Percentiles rank a stretch among this genome's conserved stretches.
Evolutionary conservation across 2,113 vertebrate species (phyloP).

Genomic region (Sclerurus mexicanus): DNA sequence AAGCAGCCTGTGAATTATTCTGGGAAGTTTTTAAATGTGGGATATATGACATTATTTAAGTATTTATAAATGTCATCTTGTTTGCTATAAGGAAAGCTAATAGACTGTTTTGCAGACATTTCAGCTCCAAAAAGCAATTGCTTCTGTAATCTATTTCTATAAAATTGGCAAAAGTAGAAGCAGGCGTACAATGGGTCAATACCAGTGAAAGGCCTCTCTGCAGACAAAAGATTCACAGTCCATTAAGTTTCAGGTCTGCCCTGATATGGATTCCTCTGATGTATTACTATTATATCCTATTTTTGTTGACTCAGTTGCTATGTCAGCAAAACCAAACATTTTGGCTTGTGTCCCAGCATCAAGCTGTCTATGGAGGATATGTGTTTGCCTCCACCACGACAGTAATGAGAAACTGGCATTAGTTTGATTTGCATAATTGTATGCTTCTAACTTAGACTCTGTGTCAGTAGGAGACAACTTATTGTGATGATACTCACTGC

Average conservation of each 20-base stretch:
- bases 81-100: conserved; percentile 72
- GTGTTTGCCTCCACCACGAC: conserved; percentile 88
- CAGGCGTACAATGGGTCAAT: conserved; percentile 73
- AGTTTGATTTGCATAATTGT: conserved; percentile 98
- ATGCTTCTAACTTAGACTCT: conserved; percentile 82
- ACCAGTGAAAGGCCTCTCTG: conserved; percentile 67
- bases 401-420: conserved; percentile 96
- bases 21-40: conserved; percentile 59
- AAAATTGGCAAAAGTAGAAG: conserved; percentile 59
- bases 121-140: conserved; percentile 60
- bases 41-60: conserved; percentile 72
- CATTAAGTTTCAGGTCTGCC: conserved; percentile 83
- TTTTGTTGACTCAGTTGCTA: conserved; percentile 93
- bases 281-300: conserved; percentile 81
- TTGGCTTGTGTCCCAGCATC: conserved; percentile 83
- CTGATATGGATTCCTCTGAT: conserved; percentile 83
- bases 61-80: conserved; percentile 76
- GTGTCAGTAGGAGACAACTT: conserved; percentile 94
- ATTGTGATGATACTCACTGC: conserved; percentile 84
- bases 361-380: conserved; percentile 89
- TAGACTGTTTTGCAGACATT: conserved; percentile 72
- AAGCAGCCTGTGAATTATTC: conserved; percentile 63
- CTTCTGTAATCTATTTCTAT: conserved; percentile 73
- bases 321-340: conserved; percentile 92
- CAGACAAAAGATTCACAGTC: conserved; percentile 76